These are phyloP conservation scores for Crepidodera aurea DNA, from an alignment of 2,888 invertebrate genomes.

Conservation along the genomic window DNA sequence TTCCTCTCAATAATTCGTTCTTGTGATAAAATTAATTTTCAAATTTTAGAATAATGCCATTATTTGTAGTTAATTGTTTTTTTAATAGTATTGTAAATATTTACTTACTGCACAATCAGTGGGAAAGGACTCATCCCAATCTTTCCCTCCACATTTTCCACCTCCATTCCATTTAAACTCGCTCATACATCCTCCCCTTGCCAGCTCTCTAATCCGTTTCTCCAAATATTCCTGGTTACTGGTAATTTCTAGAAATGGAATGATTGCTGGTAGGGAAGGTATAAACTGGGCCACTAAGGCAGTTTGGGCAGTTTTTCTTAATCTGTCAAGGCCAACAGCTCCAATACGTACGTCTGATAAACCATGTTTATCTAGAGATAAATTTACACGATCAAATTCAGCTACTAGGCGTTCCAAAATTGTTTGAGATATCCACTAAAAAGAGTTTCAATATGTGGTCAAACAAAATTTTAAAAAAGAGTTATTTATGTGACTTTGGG, in stretches of 20 bases:
- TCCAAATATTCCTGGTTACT: conserved; percentile 88
- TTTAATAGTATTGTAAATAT: no score
- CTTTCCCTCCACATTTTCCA: conserved; percentile 73
- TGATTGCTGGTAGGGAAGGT: conserved; percentile 69
- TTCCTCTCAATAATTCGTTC: no score
- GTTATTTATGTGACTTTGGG: conserved; percentile 1
- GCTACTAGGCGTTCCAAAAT: conserved; percentile 77
- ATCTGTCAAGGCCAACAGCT: conserved; percentile 74
- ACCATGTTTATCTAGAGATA: conserved; percentile 74
- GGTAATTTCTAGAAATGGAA: conserved; percentile 84
- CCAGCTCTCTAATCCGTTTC: conserved; percentile 78
- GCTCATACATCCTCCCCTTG: conserved; percentile 86
- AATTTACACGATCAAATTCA: conserved; percentile 78
- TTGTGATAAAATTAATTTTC: no score
- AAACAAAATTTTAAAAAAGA: background rate
- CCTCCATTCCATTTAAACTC: conserved; percentile 90
- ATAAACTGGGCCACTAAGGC: conserved; percentile 61
- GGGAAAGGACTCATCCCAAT: conserved; percentile 84
- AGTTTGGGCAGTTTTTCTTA: conserved; percentile 76
- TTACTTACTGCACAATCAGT: conserved; percentile 82
- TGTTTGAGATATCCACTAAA: conserved; percentile 86
- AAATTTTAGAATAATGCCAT: no score
- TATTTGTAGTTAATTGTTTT: no score
- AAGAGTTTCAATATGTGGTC: conserved; percentile 8
- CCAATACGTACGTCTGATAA: conserved; percentile 73